Evolutionary conservation across 2,888 invertebrate species (phyloP).

Genomic region (Octonoba sinensis): DNA sequence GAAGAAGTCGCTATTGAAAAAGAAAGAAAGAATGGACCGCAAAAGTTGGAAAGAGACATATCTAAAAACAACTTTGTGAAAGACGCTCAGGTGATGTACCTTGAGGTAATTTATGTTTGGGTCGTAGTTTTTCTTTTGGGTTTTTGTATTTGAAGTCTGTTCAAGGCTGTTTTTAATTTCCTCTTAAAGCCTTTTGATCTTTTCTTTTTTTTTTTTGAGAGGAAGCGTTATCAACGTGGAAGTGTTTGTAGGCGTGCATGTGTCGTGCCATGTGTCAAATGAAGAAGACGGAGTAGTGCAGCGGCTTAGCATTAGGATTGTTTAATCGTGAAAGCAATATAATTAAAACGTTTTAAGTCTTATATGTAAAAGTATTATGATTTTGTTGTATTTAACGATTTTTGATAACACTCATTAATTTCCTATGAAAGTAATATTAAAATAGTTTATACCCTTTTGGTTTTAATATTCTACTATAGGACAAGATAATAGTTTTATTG

Average conservation of each 20-base stretch:
- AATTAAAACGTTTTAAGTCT: too few species aligned
- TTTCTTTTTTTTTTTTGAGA: not conserved
- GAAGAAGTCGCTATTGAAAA: not conserved
- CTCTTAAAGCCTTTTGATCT: too few species aligned
- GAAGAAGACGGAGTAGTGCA: conserved; percentile 40
- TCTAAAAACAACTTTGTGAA: conserved; percentile 60
- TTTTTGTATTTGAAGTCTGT: conserved; percentile 12
- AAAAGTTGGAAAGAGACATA: conserved; percentile 33
- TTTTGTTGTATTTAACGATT: too few species aligned
- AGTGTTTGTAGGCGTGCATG: conserved; percentile 29
- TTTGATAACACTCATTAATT: too few species aligned
- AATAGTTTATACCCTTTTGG: too few species aligned
- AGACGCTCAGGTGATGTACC: conserved; percentile 55
- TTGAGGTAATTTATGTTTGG: conserved; percentile 56
- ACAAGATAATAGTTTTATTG: too few species aligned
- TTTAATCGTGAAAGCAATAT: too few species aligned
- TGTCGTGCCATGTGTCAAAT: conserved; percentile 43
- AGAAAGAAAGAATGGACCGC: conserved; percentile 5
- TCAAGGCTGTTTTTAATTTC: not conserved
- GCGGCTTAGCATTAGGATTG: not conserved
- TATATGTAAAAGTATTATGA: too few species aligned
- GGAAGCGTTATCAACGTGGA: conserved; percentile 14
- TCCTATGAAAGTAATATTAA: too few species aligned
- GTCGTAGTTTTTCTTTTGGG: conserved; percentile 37
- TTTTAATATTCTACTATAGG: too few species aligned